Percentiles rank a stretch among this genome's conserved stretches.
Evolutionary conservation across 64 coral and sea anemone species (phyloP).

Genomic region (Stichodactyla mertensii): DNA sequence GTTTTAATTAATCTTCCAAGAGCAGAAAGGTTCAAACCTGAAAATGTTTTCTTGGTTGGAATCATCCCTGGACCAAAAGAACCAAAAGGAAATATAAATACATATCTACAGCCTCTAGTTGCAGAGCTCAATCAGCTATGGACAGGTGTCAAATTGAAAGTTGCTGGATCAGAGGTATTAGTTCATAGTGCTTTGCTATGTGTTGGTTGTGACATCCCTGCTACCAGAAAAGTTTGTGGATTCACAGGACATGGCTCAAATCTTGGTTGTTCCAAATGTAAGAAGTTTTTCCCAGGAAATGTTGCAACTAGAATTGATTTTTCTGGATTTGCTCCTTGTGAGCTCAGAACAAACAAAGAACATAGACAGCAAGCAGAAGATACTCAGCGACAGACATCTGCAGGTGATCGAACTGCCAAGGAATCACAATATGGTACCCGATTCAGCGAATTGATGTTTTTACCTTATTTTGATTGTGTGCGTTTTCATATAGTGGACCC

Average conservation of each 20-base stretch:
- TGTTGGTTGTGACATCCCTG: slow-evolving; percentile 42
- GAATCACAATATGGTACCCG: slow-evolving; percentile 42
- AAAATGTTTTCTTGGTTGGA: slow-evolving; percentile 49
- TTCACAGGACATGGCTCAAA: slow-evolving; percentile 39
- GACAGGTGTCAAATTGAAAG: slow-evolving; percentile 25
- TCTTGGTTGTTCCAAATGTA: slow-evolving; percentile 42
- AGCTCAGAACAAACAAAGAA: slow-evolving; percentile 22
- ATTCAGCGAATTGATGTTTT: slow-evolving; percentile 23
- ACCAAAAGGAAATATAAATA: slow-evolving; percentile 41
- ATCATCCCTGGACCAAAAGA: slow-evolving; percentile 51
- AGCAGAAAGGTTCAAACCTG: slow-evolving; percentile 47
- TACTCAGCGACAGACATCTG: slow-evolving; percentile 27
- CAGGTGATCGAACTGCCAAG: slow-evolving; percentile 14
- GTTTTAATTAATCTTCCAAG: slow-evolving; percentile 50
- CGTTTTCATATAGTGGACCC: slow-evolving; percentile 49
- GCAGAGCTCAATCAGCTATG: slow-evolving; percentile 22
- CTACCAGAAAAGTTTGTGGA: slow-evolving; percentile 37
- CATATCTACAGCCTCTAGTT: slow-evolving; percentile 23
- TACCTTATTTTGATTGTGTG: slow-evolving; percentile 45
- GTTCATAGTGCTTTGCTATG: slow-evolving; percentile 26
- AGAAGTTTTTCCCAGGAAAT: slow-evolving; percentile 28
- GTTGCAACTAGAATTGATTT: slow-evolving; percentile 16
- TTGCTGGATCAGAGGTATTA: slow-evolving; percentile 2
- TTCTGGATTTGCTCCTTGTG: slow-evolving; percentile 31
- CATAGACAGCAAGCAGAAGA: slow-evolving; percentile 20